Conservation (phyloP, 2,113 vertebrate genomes). For the Tachysurus fulvidraco region DNA sequence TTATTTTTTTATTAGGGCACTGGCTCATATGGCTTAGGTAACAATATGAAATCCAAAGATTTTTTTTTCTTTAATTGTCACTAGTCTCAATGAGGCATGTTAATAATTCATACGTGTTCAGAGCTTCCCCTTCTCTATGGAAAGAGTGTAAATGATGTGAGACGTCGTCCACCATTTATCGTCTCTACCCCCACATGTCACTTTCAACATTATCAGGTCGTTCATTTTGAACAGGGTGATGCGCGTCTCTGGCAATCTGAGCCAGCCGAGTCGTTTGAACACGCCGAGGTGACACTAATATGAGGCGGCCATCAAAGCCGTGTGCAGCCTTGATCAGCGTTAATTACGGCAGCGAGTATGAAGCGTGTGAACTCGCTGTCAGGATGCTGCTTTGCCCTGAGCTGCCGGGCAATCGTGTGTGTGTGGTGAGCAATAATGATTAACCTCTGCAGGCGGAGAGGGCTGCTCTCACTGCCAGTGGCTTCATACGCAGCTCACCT, state of each 20-base stretch:
- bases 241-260: background rate
- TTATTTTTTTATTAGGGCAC: background rate
- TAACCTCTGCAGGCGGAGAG: conserved; percentile 24
- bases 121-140: conserved; percentile 21
- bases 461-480: conserved; percentile 16
- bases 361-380: conserved; percentile 49
- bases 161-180: conserved; percentile 27
- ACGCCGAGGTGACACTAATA: conserved; percentile 50
- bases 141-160: conserved; percentile 34
- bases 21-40: conserved; percentile 42
- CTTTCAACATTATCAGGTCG: conserved; percentile 32
- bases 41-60: conserved; percentile 42
- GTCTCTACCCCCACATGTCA: conserved; percentile 16
- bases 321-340: conserved; percentile 48
- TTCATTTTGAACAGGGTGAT: conserved; percentile 41
- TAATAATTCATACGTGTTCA: conserved; percentile 48
- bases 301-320: conserved; percentile 54
- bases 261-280: conserved; percentile 45
- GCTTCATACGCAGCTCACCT: background rate
- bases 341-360: conserved; percentile 48
- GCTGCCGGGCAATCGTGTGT: conserved; percentile 22
- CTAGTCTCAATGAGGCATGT: conserved; percentile 20
- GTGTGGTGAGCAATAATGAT: conserved; percentile 49
- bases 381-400: conserved; percentile 36
- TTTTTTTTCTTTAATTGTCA: conserved; percentile 29